A percentile compares a stretch with the other conserved stretches of the same genome.
Conservation (phyloP, 1,140 invertebrate species). For the Coptotermes formosanus region DNA sequence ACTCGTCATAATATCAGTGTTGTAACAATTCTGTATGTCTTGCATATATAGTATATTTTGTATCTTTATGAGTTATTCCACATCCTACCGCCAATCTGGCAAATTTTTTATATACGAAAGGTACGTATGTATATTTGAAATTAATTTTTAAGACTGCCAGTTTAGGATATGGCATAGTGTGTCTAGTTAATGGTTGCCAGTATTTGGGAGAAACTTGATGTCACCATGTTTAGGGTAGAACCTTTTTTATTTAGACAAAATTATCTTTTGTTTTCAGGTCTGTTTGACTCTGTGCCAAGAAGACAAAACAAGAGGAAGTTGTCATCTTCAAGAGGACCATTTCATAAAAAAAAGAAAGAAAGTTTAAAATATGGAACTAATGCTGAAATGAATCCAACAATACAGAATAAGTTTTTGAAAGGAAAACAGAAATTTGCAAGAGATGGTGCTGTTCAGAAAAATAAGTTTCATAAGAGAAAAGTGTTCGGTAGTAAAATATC, state of each 20-base stretch:
- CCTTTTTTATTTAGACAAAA: background rate
- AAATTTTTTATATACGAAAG: too few species aligned
- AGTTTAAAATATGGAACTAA: background rate
- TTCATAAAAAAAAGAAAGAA: background rate
- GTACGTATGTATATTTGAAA: too few species aligned
- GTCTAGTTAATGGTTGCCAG: too few species aligned
- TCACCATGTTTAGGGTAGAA: too few species aligned
- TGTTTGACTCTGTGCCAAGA: background rate
- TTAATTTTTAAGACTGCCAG: too few species aligned
- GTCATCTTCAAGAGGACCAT: background rate
- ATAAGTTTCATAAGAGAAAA: background rate
- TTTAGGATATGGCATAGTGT: too few species aligned
- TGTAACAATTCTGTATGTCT: too few species aligned
- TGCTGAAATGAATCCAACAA: background rate
- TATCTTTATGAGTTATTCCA: too few species aligned
- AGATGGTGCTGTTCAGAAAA: background rate
- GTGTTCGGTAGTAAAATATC: slow-evolving; percentile 19
- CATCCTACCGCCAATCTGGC: too few species aligned
- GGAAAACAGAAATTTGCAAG: background rate
- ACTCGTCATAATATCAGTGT: too few species aligned
- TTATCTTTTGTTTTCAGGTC: background rate
- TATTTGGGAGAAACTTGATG: too few species aligned
- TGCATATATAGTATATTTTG: too few species aligned
- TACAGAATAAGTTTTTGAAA: background rate
- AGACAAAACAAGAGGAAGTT: background rate